Percentiles rank a stretch among this genome's conserved stretches.
Conservation (phyloP, 2,113 vertebrate genomes). For the Dasyornis broadbenti region DNA sequence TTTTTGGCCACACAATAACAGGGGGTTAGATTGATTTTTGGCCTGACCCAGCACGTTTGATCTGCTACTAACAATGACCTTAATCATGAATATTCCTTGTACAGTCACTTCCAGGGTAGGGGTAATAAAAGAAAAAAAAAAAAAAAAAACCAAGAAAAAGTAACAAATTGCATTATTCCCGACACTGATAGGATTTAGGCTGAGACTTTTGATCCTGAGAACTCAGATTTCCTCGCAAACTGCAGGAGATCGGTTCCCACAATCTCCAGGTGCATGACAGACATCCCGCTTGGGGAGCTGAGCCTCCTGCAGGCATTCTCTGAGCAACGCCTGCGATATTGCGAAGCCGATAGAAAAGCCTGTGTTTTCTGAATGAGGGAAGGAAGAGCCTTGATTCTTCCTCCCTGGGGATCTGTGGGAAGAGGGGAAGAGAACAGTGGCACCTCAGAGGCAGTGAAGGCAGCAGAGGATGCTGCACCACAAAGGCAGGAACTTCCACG, state of each 20-base stretch:
- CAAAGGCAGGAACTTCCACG: accelerated
- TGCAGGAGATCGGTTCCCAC: slow-evolving; percentile 5
- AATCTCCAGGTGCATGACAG: slow-evolving; percentile 9
- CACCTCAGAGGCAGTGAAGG: neutral
- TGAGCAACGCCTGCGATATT: neutral
- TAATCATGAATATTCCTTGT: neutral
- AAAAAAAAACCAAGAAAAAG: neutral
- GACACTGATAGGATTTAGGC: neutral
- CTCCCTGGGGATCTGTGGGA: neutral
- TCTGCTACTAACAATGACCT: neutral
- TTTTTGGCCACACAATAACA: neutral
- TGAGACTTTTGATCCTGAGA: neutral
- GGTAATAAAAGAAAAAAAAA: neutral
- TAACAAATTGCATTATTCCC: neutral
- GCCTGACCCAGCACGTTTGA: neutral
- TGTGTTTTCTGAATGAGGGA: neutral
- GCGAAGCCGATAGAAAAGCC: neutral
- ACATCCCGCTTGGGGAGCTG: neutral
- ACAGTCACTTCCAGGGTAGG: neutral
- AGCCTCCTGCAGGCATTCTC: neutral
- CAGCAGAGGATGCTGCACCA: neutral
- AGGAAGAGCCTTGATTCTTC: neutral
- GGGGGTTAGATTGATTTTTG: neutral
- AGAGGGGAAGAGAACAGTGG: neutral
- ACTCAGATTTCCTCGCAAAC: neutral